Conservation (phyloP, 2,888 invertebrate genomes). For the Clitarchus hookeri region DNA sequence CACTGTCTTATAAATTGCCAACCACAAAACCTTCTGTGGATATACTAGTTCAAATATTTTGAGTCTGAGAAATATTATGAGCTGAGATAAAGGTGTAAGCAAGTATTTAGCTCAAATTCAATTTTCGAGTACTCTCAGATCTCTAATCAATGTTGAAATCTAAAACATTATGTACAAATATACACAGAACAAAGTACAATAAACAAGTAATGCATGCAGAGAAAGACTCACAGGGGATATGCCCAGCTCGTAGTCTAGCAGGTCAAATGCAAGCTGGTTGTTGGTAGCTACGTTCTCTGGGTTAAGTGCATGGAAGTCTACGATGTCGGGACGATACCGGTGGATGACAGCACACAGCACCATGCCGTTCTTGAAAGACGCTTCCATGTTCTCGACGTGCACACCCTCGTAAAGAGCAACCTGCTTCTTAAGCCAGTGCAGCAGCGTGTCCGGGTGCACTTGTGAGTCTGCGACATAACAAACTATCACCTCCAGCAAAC, state of each 20-base stretch:
- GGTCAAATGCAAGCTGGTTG: constrained; percentile 83
- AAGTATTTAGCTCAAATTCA: too few relatives aligned
- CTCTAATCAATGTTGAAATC: too few relatives aligned
- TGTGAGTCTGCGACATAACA: constrained; percentile 61
- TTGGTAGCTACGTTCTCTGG: constrained; percentile 68
- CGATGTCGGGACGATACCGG: constrained; percentile 88
- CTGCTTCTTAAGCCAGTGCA: constrained; percentile 78
- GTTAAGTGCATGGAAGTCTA: constrained; percentile 72
- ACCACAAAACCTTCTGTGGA: too few relatives aligned
- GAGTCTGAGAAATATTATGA: too few relatives aligned
- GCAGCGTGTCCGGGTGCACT: constrained; percentile 73
- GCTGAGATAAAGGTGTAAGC: too few relatives aligned
- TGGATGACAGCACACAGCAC: constrained; percentile 75
- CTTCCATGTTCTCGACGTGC: constrained; percentile 67
- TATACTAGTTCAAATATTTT: too few relatives aligned
- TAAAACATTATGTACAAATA: too few relatives aligned
- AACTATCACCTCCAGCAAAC: neutral
- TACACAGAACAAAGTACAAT: too few relatives aligned
- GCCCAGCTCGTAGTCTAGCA: constrained; percentile 83
- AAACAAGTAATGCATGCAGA: neutral
- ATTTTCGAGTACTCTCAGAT: too few relatives aligned
- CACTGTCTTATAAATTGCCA: too few relatives aligned
- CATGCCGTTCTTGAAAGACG: constrained; percentile 70
- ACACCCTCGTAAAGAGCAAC: constrained; percentile 65
- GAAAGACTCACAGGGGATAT: constrained; percentile 59